phyloP scores from a whole-genome alignment of 1,140 invertebrate species.

The Pachypeltis micranthus region DNA sequence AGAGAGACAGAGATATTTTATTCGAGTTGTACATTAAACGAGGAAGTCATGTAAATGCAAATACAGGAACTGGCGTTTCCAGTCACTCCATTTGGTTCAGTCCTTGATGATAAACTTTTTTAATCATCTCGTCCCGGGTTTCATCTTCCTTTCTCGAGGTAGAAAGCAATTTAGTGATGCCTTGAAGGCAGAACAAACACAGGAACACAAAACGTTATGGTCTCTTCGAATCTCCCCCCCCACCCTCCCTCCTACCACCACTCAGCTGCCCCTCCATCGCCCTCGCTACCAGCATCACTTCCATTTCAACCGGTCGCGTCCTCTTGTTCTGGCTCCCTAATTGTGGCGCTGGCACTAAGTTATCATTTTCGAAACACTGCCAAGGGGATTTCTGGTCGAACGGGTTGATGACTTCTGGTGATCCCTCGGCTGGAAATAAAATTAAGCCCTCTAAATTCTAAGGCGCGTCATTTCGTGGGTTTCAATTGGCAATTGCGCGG shows the following conservation, averaged over 20 bases:
- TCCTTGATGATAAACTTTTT: conserved; percentile 4
- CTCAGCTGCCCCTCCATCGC: no score
- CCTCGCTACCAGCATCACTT: no score
- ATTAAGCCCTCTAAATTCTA: no score
- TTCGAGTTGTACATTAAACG: conserved; percentile 8
- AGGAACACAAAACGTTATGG: conserved; percentile 7
- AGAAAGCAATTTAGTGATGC: conserved; percentile 9
- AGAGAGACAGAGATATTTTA: not conserved
- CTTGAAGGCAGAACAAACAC: conserved; percentile 3
- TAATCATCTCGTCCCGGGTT: not conserved
- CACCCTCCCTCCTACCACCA: no score
- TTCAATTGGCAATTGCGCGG: no score
- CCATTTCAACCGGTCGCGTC: no score
- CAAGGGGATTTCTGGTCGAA: no score
- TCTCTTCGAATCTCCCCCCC: no score
- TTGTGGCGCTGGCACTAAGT: not conserved
- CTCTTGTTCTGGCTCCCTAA: not conserved
- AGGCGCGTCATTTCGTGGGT: no score
- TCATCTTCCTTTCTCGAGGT: not conserved
- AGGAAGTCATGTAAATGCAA: conserved; percentile 9
- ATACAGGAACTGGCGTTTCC: not conserved
- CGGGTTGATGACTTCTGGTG: no score
- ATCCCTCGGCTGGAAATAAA: no score
- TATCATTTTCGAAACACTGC: no score
- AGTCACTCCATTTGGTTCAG: not conserved